Conservation (phyloP, 2,113 vertebrate species). For the Hirundichthys speculiger region DNA sequence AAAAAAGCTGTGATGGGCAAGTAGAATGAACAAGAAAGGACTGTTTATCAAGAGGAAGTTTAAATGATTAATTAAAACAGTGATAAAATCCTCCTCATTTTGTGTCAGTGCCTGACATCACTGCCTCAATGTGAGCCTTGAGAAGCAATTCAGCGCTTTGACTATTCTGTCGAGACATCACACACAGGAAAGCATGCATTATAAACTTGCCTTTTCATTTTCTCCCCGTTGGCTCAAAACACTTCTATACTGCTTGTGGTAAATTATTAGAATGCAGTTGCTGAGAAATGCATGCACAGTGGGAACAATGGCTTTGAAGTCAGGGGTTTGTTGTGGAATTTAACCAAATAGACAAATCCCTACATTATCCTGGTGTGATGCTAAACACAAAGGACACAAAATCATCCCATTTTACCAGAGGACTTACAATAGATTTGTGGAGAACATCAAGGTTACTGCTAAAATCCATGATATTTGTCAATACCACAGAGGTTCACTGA, state of each 20-base stretch:
- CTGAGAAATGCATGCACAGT: background rate
- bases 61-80: slow-evolving; percentile 72
- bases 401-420: background rate
- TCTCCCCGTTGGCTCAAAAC: slow-evolving; percentile 17
- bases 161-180: slow-evolving; percentile 53
- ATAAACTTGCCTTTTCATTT: slow-evolving; percentile 49
- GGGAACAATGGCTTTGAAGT: slow-evolving; percentile 14
- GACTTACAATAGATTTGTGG: slow-evolving; percentile 12
- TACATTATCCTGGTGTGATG: background rate
- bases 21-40: slow-evolving; percentile 31
- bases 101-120: slow-evolving; percentile 41
- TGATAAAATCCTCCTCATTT: slow-evolving; percentile 64
- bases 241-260: background rate
- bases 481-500: slow-evolving; percentile 21
- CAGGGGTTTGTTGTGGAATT: slow-evolving; percentile 2
- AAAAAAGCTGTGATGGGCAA: slow-evolving; percentile 16
- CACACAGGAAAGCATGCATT: slow-evolving; percentile 51
- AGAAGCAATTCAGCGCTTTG: slow-evolving; percentile 52
- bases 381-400: background rate
- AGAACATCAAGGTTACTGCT: slow-evolving; percentile 41
- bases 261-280: slow-evolving; percentile 20
- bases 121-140: slow-evolving; percentile 59
- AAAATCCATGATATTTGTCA: slow-evolving; percentile 20
- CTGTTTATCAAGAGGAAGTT: slow-evolving; percentile 36
- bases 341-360: background rate